These are phyloP conservation scores for Gouania willdenowi DNA, from an alignment of 2,797 vertebrate species.

Conservation along the genomic window DNA sequence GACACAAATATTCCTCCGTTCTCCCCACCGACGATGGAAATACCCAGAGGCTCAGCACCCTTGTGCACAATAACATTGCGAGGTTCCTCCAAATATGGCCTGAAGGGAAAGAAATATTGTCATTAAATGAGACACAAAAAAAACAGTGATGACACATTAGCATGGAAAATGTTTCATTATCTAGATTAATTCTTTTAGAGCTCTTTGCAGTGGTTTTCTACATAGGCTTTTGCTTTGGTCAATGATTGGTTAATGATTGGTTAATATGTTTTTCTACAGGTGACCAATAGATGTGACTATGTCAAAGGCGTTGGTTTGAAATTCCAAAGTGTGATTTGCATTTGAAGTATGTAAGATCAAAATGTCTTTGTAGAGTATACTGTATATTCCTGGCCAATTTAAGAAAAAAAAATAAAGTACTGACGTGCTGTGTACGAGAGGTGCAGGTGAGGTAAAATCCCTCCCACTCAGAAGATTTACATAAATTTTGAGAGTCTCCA, in stretches of 20 bases:
- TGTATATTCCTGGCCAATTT: too few species aligned
- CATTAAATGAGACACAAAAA: constrained; percentile 4
- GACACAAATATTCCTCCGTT: constrained; percentile 98
- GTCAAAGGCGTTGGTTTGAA: too few species aligned
- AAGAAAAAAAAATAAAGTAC: constrained; percentile 19
- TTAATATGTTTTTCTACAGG: too few species aligned
- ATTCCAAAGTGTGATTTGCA: too few species aligned
- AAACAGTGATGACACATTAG: constrained; percentile 1
- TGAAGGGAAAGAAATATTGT: constrained; percentile 39
- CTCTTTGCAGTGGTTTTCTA: constrained; percentile 31
- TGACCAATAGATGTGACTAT: too few species aligned
- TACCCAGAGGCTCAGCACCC: constrained; percentile 92
- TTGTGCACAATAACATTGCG: constrained; percentile 95
- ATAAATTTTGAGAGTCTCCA: constrained; percentile 35
- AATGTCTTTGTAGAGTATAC: too few species aligned
- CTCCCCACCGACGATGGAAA: constrained; percentile 96
- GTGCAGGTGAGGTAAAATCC: constrained; percentile 31
- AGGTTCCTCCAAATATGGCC: constrained; percentile 94
- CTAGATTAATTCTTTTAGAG: constrained; percentile 36
- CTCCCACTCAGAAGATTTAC: constrained; percentile 27
- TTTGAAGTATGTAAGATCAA: too few species aligned
- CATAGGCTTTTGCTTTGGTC: constrained; percentile 8
- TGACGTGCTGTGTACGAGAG: background rate
- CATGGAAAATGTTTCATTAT: background rate
- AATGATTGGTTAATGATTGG: too few species aligned